Evolutionary conservation across 2,888 invertebrate genomes (phyloP), one percentile per base, ranked within the genome.

Genomic region (Acrobasis suavella): DNA sequence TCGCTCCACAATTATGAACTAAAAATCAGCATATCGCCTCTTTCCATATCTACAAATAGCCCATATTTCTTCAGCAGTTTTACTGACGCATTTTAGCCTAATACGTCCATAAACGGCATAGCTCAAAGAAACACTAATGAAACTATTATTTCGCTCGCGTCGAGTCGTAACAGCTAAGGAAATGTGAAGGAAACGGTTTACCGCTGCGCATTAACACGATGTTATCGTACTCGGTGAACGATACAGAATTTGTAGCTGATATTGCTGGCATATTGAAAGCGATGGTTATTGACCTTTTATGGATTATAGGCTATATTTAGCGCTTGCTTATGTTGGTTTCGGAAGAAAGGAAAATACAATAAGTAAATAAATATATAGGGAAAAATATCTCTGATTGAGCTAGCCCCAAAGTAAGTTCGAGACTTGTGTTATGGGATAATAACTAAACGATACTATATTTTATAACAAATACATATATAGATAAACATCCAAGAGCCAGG

Each of bases 131-230:
- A 39, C 55, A 55, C 55, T 55, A 42, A 56, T 46, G 56, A 42
- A 56, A 56, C 56, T 56, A 56, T 56, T 56, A 56, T 42, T 56
- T 56, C 42, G 56, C 42, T 56, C 52, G 22, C 32, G 39, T 15
- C 12, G 39, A 39, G 42, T 42, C 42, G 56, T 56, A 42, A 46
- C 22, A 56, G 60, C 50, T 51, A 51, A 60, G 60, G 60, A 60
- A 60, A 60, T 42, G 50, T 58, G 49, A 59, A 64, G 65, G 62
- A 67, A 68, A 63, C 65, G 67, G 72, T 73, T 77, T 75, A 67
- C 70, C 62, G 65, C 63, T 72, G 74, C 75, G 69, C 71, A 72
- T 79, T 80, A 78, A 71, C 74, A 67, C 62, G 80, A 79, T 79
- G 74, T 79, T 82, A 82, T 85, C 83, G 60, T 50, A 42, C 49